phyloP scores from a whole-genome alignment of 2,888 invertebrate genomes.

The Dicycla oo region DNA sequence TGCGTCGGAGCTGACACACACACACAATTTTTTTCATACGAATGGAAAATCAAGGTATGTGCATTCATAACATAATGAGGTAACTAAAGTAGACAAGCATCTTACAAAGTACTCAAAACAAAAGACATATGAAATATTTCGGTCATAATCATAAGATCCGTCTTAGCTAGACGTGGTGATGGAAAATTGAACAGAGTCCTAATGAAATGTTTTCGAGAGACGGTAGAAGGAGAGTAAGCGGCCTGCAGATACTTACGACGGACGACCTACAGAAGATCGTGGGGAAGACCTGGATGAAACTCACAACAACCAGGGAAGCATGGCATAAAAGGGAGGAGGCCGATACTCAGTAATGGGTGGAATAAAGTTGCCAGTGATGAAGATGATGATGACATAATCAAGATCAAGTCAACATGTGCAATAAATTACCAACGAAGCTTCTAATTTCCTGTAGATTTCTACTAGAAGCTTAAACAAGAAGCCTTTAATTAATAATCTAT shows the following conservation, averaged over 20 bases:
- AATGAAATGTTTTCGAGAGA: background rate
- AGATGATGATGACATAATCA: background rate
- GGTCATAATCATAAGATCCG: background rate
- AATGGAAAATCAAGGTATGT: background rate
- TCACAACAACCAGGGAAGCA: no score
- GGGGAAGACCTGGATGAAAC: no score
- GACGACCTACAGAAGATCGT: background rate
- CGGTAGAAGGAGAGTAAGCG: background rate
- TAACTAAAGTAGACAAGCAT: no score
- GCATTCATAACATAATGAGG: background rate
- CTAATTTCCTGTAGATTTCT: constrained; percentile 35
- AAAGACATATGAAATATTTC: background rate
- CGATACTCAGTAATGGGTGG: background rate
- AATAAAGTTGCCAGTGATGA: background rate
- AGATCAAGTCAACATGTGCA: background rate
- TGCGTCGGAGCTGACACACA: no score
- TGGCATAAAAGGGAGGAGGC: no score
- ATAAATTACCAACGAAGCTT: constrained; percentile 9
- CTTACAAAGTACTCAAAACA: background rate
- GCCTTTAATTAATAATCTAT: constrained; percentile 65
- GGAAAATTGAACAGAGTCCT: background rate
- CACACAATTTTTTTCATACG: background rate
- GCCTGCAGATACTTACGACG: background rate
- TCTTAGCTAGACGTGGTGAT: background rate
- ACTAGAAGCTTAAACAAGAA: constrained; percentile 49